Base-by-base conservation (phyloP, 2,797 vertebrate species). In the Hipposideros larvatus region DNA sequence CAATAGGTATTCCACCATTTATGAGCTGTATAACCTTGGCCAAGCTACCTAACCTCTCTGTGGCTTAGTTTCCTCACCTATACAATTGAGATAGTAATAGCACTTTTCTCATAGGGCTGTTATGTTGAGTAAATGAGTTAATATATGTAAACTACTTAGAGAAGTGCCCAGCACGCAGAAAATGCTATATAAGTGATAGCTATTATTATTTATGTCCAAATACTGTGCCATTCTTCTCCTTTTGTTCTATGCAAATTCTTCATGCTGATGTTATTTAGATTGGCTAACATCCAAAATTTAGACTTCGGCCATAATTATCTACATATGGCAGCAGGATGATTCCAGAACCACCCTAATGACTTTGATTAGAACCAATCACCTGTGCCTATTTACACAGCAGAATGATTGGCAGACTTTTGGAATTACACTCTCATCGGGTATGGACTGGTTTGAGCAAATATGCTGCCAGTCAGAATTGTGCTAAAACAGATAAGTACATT, bases 311-410 rank as follows among this genome's bases (percentile, higher is more conserved):
- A 92, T 92, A 97, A 97, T 97, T 94, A 97, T 92, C 95, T 97
- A 91, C 94, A 98, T 93, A 96, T 95, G 96, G 96, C 94, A 97
- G 80, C 55, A 78, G n/a, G 70, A 97, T 87, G 16, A 68, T 94
- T 97, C 93, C 88, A 96, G 96, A 95, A 95, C 94, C 77, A 97
- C 74, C 91, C 96, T 97, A 97, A 97, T 97, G 96, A 88, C 87
- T 96, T 96, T 96, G 96, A 97, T 97, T 97, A 95, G 95, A 90
- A 97, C 92, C 97, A 96, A 92, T 97, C 93, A 97, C 94, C 95
- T 95, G 90, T 93, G 80, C 83, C 96, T 96, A 93, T 96, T 97
- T 94, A 92, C 88, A 94, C 74, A 95, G 83, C 43, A 87, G 78
- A 43, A 55, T 97, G 95, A 97, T 82, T 97, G 97, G 82, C 97